Evolutionary conservation across 1,140 invertebrate genomes (phyloP).

Genomic region (Octopus bimaculoides): DNA sequence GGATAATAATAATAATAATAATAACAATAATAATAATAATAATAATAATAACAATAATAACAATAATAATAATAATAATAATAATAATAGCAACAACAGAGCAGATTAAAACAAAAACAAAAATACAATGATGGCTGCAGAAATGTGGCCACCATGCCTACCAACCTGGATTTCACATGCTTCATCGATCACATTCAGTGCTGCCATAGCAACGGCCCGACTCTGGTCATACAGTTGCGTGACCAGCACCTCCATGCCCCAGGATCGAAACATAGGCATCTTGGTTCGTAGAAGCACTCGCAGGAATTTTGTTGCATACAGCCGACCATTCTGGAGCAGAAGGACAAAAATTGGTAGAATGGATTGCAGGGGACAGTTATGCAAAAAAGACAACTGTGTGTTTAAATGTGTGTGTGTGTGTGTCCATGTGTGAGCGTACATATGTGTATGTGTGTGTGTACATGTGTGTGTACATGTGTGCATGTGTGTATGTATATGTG

Average conservation of each 20-base stretch:
- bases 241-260: slow-evolving; percentile 80
- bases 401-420: no score
- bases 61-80: no score
- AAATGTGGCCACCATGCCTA: background rate
- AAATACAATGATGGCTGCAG: no score
- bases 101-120: no score
- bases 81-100: no score
- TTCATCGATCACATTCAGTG: slow-evolving; percentile 84
- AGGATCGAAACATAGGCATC: slow-evolving; percentile 59
- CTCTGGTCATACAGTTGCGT: slow-evolving; percentile 79
- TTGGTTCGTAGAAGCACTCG: slow-evolving; percentile 72
- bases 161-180: slow-evolving; percentile 79
- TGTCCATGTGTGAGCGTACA: background rate
- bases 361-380: no score
- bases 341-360: background rate
- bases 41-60: no score
- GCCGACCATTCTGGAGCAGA: slow-evolving; percentile 70
- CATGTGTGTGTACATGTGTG: background rate
- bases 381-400: no score
- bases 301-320: slow-evolving; percentile 89
- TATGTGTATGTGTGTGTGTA: no score
- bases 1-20: no score
- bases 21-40: no score
- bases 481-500: background rate
- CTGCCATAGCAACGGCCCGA: slow-evolving; percentile 72